Base-by-base conservation (phyloP, 2,113 vertebrate species). In the Cariama cristata region DNA sequence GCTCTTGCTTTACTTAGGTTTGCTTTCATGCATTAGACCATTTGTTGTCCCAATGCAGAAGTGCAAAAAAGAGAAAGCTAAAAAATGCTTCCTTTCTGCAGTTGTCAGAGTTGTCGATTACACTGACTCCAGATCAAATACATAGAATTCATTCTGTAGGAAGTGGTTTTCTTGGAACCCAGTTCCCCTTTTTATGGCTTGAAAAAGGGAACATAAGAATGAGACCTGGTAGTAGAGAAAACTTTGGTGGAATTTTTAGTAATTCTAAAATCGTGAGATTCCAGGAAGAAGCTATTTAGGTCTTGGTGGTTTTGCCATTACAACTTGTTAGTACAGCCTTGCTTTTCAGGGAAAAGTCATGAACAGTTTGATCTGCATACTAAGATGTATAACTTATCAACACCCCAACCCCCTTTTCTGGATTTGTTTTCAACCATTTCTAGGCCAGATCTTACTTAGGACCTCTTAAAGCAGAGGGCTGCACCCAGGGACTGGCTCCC, bases 71-170 rank as follows among this genome's bases (percentile, higher is more conserved):
- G 4, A 8, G 7, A 73, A 50, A 77, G 5, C 5, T 88, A n/a
- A 21, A 24, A 23, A 35, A 15, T 7, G 4, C 4, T 20, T 50
- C 6, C 17, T 24, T 40, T 32, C 13, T 73, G 38, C 50, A 47
- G 17, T 33, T 83, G 28, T 11, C n/a, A 26, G 8, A 42, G 26
- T 11, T 44, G 38, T 18, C 16, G n/a, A 12, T 88, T 14, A 12
- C 20, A 8, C 18, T 83, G 38, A 23, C 4, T n/a, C 21, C 8
- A 0, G 21, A 6, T 38, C 7, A 14, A 44, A 22, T 15, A 11
- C 9, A 2, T 0, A 16, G 24, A 28, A 38, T 20, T 68, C 4
- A 4, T 52, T 44, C 40, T 7, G 19, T 19, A 28, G 69, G 7
- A 79, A 60, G 40, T 40, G 13, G 21, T 14, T 76, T 69, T 67